Conservation (phyloP, 2,113 vertebrate species). For the Sisor rabdophorus region DNA sequence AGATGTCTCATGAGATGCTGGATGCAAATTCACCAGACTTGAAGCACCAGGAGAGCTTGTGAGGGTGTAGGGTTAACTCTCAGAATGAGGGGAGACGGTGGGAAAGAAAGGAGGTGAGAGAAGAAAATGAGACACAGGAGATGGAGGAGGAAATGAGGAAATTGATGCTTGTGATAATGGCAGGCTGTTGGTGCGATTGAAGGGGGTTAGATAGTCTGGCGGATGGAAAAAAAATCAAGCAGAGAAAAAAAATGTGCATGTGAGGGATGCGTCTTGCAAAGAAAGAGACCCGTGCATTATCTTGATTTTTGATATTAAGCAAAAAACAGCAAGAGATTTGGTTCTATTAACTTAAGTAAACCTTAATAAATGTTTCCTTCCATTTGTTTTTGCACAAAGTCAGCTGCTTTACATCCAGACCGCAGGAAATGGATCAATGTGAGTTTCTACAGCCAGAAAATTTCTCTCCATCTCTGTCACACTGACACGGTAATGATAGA, state of each 20-base stretch:
- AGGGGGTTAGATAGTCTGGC: conserved; percentile 20
- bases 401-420: conserved; percentile 64
- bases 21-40: conserved; percentile 58
- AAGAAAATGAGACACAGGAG: conserved; percentile 57
- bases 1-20: conserved; percentile 59
- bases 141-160: conserved; percentile 44
- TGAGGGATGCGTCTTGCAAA: conserved; percentile 11
- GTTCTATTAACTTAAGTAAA: conserved; percentile 28
- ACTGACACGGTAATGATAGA: conserved; percentile 48
- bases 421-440: conserved; percentile 64
- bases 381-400: conserved; percentile 48
- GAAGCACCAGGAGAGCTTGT: conserved; percentile 15
- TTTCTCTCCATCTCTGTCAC: conserved; percentile 67
- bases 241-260: neutral
- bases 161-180: conserved; percentile 23
- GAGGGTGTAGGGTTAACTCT: conserved; percentile 37
- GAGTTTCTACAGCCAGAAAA: conserved; percentile 61
- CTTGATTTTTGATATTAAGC: conserved; percentile 46
- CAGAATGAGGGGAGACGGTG: conserved; percentile 12
- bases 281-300: conserved; percentile 29
- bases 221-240: conserved; percentile 16
- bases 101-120: conserved; percentile 31
- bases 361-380: neutral
- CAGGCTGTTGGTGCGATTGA: neutral
- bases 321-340: conserved; percentile 59